These are phyloP conservation scores for Gymnarchus niloticus DNA, from an alignment of 2,113 vertebrate species.

Conservation along the genomic window DNA sequence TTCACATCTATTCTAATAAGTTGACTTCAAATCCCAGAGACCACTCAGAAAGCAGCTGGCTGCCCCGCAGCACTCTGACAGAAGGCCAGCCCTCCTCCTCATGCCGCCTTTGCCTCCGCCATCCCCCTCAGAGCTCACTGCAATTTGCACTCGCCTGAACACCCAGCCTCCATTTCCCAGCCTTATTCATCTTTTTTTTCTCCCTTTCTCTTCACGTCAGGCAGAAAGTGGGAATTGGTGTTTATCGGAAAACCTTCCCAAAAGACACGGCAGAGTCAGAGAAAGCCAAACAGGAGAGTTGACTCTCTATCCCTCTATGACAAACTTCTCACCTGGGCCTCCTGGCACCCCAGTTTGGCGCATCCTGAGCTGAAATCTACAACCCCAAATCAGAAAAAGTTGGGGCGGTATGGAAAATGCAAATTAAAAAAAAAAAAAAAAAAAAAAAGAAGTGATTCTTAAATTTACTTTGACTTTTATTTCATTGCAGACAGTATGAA, in stretches of 20 bases:
- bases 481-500: too few relatives aligned
- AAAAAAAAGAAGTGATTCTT: too few relatives aligned
- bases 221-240: slow-evolving; percentile 13
- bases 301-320: background rate
- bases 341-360: background rate
- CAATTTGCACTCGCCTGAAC: background rate
- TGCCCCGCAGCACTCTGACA: background rate
- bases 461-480: too few relatives aligned
- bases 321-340: background rate
- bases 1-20: slow-evolving; percentile 17
- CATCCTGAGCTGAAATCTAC: too few relatives aligned
- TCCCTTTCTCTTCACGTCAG: background rate
- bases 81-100: slow-evolving; percentile 1
- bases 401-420: too few relatives aligned
- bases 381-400: too few relatives aligned
- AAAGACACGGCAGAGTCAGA: background rate
- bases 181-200: background rate
- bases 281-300: slow-evolving; percentile 4
- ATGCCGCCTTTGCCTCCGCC: background rate
- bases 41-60: slow-evolving; percentile 8
- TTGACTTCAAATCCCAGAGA: slow-evolving; percentile 15
- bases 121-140: background rate
- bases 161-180: background rate
- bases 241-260: background rate
- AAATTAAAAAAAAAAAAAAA: too few relatives aligned